A percentile compares a stretch with the other conserved stretches of the same genome.
Evolutionary conservation across 2,888 invertebrate genomes (phyloP).

Genomic region (Scaeva pyrastri): DNA sequence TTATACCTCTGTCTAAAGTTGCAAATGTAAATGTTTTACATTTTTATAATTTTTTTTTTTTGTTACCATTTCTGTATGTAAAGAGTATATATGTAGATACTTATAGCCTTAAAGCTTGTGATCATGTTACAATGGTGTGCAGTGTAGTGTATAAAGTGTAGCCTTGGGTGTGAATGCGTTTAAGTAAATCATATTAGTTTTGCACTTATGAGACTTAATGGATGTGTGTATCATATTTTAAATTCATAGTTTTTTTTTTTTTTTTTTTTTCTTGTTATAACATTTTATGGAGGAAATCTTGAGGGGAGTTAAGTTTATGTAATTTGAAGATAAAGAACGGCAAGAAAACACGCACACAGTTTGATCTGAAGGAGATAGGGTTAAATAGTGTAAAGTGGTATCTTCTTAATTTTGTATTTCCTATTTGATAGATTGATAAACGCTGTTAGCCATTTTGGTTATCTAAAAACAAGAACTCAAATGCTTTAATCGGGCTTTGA

Average conservation of each 20-base stretch:
- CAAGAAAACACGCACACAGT: too few relatives aligned
- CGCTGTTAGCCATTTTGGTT: too few relatives aligned
- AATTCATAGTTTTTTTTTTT: too few relatives aligned
- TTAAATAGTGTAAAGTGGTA: too few relatives aligned
- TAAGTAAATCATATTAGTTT: conserved; percentile 30
- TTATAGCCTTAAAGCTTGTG: conserved; percentile 3
- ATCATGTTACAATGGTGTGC: conserved; percentile 28
- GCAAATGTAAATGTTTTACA: conserved; percentile 2
- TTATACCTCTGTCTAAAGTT: neutral
- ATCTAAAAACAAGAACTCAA: too few relatives aligned
- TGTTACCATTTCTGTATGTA: conserved; percentile 5
- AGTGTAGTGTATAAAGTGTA: neutral
- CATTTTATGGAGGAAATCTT: too few relatives aligned
- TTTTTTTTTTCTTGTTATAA: neutral
- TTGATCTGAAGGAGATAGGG: too few relatives aligned
- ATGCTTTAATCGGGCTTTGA: too few relatives aligned
- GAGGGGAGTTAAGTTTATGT: too few relatives aligned
- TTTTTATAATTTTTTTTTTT: neutral
- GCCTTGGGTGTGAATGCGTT: conserved; percentile 36
- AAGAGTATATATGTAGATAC: neutral
- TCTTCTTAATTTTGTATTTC: too few relatives aligned
- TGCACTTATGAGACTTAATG: conserved; percentile 22
- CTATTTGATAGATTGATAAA: too few relatives aligned
- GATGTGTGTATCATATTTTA: neutral
- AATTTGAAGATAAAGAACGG: too few relatives aligned